Base-by-base conservation (phyloP, 2,797 vertebrate species). In the Pipistrellus pipistrellus region DNA sequence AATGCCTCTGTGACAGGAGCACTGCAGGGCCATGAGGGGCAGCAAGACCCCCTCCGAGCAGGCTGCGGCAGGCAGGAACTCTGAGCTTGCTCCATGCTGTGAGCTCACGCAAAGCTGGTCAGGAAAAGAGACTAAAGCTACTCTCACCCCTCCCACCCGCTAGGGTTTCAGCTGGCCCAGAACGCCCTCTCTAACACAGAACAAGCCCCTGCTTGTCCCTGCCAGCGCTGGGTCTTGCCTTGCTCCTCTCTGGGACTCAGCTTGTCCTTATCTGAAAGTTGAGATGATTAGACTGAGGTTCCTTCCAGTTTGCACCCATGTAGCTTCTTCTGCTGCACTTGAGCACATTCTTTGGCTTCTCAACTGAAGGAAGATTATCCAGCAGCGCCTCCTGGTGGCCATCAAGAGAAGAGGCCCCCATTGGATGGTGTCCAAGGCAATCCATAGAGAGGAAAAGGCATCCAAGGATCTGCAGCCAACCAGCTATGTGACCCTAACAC, bases 391-490 rank as follows among this genome's bases (percentile, higher is more conserved):
- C 81, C 73, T 91, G 84, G 95, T 88, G 96, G 77, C 21, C 6
- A 0, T 35, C 4, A 7, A 4, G 0, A 0, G 62, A 62, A 21
- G 48, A 1, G 1, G 9, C 41, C 62, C 20, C 0, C 0, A 14
- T 4, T 0, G 4, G 25, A 69, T 0, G 44, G 20, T 1, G 8
- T 35, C 64, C 81, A 41, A 38, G 38, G 81, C 71, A 44, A 55
- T 3, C 53, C 46, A 57, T 2, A 32, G 0, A 0, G 15, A 77
- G 13, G 15, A 81, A 66, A 88, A 90, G 38, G 13, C 38, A 51
- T 62, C n/a, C 0, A 4, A 17, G 59, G 15, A 57, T 32, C 38
- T n/a, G 11, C 18, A 23, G 30, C 85, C 35, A 9, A 14, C 3
- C 44, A 64, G 76, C 30, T 13, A 0, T 48, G 25, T 51, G 85